A percentile compares a stretch with the other conserved stretches of the same genome.
These are phyloP conservation scores for Ophiothrix spiculata DNA, from an alignment of 35 echinoderm and acorn worm species.

Conservation along the genomic window DNA sequence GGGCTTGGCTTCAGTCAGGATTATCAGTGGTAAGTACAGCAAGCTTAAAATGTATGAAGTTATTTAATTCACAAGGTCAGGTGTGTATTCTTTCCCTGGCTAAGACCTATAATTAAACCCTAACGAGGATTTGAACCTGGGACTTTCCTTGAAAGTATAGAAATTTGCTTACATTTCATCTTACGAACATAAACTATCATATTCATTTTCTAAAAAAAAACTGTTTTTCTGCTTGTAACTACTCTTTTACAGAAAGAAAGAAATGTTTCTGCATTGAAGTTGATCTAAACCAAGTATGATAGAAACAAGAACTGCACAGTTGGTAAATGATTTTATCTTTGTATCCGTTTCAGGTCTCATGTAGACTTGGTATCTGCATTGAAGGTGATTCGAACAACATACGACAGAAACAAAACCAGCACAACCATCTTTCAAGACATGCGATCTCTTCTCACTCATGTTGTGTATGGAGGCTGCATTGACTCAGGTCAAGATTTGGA, in stretches of 20 bases:
- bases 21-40: slow-evolving; percentile 82
- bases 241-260: too few relatives aligned
- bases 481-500: slow-evolving; percentile 40
- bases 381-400: background rate
- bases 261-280: too few relatives aligned
- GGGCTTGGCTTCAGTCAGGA: slow-evolving; percentile 62
- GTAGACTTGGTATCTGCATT: background rate
- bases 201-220: too few relatives aligned
- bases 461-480: slow-evolving; percentile 69
- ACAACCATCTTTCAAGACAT: background rate
- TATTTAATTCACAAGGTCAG: too few relatives aligned
- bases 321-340: background rate
- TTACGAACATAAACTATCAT: too few relatives aligned
- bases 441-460: slow-evolving; percentile 23
- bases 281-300: too few relatives aligned
- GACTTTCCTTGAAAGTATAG: too few relatives aligned
- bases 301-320: background rate
- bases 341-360: slow-evolving; percentile 13
- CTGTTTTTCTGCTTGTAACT: too few relatives aligned
- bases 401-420: slow-evolving; percentile 6
- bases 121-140: too few relatives aligned
- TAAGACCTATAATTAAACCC: too few relatives aligned
- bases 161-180: background rate
- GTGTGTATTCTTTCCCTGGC: too few relatives aligned
- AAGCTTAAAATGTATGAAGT: too few relatives aligned